Base-by-base conservation (phyloP, 1,140 invertebrate genomes). In the Leptonema lineaticorne region DNA sequence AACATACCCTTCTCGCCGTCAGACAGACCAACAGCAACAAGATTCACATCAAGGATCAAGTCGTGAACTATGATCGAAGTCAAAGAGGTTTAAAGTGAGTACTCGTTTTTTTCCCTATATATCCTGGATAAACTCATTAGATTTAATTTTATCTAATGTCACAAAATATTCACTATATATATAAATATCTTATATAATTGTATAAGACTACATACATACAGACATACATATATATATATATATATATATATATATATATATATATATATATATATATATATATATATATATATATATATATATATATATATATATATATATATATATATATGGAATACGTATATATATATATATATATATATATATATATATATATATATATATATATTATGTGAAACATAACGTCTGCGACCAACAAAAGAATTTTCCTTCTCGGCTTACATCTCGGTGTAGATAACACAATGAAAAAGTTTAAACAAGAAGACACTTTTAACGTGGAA, bases 1-100 rank as follows among this genome's bases (percentile, higher is more conserved):
- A 90, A 76, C 87, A 90, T 69, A 89, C 89, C 20, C 77, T 92
- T 65, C 81, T 92, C 62, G 87, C 87, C 27, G 87, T 92, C 63
- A 84, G 88, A 77, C 90, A 91, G 76, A 85, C 88, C 26, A 88
- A 89, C 77, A 87, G 88, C 78, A 88, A 90, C 75, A 90, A 89
- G 81, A 89, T 89, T 80, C 89, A 90, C 84, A 89, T 91, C 80
- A 91, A 91, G 81, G 88, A 90, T 78, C 87, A 90, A 78, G 84
- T 88, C 73, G 86, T 89, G 67, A 90, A 90, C 75, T 90, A 90
- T 78, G 89, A 91, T 75, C 84, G 87, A 68, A 89, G 87, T 74
- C 89, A 90, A 75, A 83, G 89, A 67, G 87, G 89, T 63, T 82
- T 91, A 37, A 89, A 88, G 90, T 91, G 78, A 85, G 81, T 81